Evolutionary conservation across 2,888 invertebrate genomes (phyloP), one percentile per base, ranked within the genome.

Genomic region (Diplazon laetatorius): DNA sequence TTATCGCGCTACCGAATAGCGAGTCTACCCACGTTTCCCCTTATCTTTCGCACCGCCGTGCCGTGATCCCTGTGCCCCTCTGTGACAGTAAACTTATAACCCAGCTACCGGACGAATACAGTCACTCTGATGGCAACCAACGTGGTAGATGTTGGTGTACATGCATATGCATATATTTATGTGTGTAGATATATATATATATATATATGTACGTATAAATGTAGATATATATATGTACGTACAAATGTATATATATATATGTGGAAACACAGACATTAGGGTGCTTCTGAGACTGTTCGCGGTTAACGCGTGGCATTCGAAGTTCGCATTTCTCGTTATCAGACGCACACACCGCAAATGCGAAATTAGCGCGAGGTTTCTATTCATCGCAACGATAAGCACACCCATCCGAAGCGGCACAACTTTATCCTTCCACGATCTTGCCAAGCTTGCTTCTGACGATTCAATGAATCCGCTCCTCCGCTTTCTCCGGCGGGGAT

Each of bases 11-110:
- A 78, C 70, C 73, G 82, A 86, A 84, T 82, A 86, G 80, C 82
- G 75, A 89, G 88, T 89, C 89, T 87, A 87, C 85, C 87, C 88
- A 88, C 88, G 89, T 89, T 85, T n/a, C 83, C 80, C 82, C 86
- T 88, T 89, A 88, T 89, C 88, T 87, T 83, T 84, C 85, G 82
- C 37, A 60, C 71, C 60, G 71, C 71, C 66, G 55, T 30, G 46
- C 76, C 46, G 50, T 62, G 72, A 72, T 77, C 72, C 72, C 52
- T 68, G 66, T 50, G 37, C 55, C 66, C 65, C 79, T 52, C 30
- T 52, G 55, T 68, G 48, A 57, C 68, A 62, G 68, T 62, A 60
- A 72, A 77, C 72, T 77, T 77, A 62, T 68, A 77, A 77, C 76
- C 72, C 6, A 44, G 44, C 44, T 48, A 16, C 52, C 66, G 60